phyloP scores from a whole-genome alignment of 2,797 vertebrate species.

The Petrocephalus sullivani region DNA sequence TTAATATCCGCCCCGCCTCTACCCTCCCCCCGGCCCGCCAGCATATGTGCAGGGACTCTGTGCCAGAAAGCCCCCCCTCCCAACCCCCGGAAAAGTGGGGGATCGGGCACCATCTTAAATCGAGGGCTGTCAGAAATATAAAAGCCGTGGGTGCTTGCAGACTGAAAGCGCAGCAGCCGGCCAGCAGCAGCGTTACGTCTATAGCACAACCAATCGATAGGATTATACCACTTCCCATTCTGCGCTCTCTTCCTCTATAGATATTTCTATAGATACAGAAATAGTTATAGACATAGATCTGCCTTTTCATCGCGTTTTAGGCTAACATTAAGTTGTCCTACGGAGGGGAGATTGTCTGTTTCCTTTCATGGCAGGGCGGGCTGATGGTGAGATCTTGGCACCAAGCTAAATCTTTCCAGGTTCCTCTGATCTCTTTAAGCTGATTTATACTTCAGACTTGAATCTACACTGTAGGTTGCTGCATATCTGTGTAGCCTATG shows the following conservation, averaged over 20 bases:
- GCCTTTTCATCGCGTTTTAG: not conserved
- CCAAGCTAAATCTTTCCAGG: not conserved
- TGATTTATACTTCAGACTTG: not conserved
- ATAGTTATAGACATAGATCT: not conserved
- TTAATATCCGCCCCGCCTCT: slow-evolving; percentile 21
- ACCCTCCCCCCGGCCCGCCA: slow-evolving; percentile 6
- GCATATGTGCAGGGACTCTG: slow-evolving; percentile 19
- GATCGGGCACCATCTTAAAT: not conserved
- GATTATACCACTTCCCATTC: not conserved
- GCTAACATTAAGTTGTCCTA: not conserved
- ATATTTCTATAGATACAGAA: not conserved
- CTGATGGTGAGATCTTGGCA: not conserved
- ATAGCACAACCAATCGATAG: not conserved
- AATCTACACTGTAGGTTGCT: not conserved
- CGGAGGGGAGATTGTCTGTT: not conserved
- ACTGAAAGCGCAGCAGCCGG: not conserved
- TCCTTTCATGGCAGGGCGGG: not conserved
- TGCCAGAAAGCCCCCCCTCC: not conserved
- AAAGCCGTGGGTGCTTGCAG: not conserved
- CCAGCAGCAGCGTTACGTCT: not conserved
- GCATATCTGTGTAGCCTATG: not conserved
- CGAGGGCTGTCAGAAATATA: not conserved
- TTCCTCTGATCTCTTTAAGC: not conserved
- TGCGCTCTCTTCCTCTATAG: not conserved
- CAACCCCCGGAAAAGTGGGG: not conserved